These are phyloP conservation scores for Palythoa grandis DNA, from an alignment of 92 coral and sea anemone species.

Conservation along the genomic window DNA sequence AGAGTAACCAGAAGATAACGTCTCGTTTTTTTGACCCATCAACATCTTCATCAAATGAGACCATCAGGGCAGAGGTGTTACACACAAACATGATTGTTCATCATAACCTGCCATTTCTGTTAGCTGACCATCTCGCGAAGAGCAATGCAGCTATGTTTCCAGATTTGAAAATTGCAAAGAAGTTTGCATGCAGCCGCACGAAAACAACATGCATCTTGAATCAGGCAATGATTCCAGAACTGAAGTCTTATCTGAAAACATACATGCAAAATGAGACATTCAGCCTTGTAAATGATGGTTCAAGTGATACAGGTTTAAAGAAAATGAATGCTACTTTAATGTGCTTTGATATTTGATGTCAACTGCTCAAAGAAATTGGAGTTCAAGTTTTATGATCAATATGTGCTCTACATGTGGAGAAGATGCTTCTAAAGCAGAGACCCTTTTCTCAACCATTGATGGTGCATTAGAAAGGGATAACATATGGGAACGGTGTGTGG, in stretches of 20 bases:
- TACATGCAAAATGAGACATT: conserved; percentile 49
- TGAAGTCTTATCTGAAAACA: conserved; percentile 47
- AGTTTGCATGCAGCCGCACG: conserved; percentile 51
- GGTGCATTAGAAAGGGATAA: conserved; percentile 50
- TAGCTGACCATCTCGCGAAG: conserved; percentile 49
- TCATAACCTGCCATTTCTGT: conserved; percentile 56
- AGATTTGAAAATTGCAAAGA: conserved; percentile 53
- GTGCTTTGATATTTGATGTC: conserved; percentile 50
- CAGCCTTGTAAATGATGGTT: conserved; percentile 52
- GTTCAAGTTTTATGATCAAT: conserved; percentile 49
- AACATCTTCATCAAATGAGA: conserved; percentile 39
- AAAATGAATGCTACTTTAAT: conserved; percentile 54
- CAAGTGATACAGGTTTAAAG: conserved; percentile 47
- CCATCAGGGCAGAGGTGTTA: conserved; percentile 47
- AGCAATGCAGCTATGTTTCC: conserved; percentile 48
- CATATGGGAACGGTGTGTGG: conserved; percentile 51
- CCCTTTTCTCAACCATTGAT: conserved; percentile 51
- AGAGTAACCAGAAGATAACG: conserved; percentile 18
- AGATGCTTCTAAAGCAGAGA: conserved; percentile 54
- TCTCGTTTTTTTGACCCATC: conserved; percentile 9
- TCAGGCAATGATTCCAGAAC: conserved; percentile 47
- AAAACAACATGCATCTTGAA: conserved; percentile 52
- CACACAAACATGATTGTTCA: conserved; percentile 51
- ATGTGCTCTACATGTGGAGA: conserved; percentile 52
- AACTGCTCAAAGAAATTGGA: conserved; percentile 43